Evolutionary conservation across 2,797 vertebrate species (phyloP).

Genomic region (Leuciscus waleckii): DNA sequence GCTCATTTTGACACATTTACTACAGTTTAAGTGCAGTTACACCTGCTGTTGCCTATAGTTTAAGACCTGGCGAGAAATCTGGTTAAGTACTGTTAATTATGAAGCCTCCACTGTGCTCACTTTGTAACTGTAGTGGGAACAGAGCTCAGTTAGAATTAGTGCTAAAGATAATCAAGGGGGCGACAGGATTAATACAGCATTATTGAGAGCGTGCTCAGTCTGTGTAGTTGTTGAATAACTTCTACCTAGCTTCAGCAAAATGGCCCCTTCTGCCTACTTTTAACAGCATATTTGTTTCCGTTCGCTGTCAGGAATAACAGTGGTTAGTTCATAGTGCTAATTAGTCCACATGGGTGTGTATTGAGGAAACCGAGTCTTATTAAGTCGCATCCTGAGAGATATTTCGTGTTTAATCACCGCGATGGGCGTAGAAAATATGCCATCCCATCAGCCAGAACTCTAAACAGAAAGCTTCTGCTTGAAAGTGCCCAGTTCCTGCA

Average conservation of each 20-base stretch:
- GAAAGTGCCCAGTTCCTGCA: background rate
- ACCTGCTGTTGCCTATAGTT: background rate
- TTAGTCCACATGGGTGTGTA: slow-evolving; percentile 35
- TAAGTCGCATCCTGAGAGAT: slow-evolving; percentile 2
- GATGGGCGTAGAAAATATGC: slow-evolving; percentile 8
- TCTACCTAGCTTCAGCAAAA: background rate
- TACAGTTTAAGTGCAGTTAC: background rate
- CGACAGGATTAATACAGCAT: slow-evolving; percentile 15
- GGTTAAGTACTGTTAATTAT: slow-evolving; percentile 12
- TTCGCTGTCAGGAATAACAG: slow-evolving; percentile 30
- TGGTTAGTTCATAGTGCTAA: slow-evolving; percentile 29
- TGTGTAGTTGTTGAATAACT: slow-evolving; percentile 12
- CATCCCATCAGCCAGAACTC: slow-evolving; percentile 5
- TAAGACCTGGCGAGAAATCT: slow-evolving; percentile 2
- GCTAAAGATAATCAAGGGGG: background rate
- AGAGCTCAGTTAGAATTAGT: background rate
- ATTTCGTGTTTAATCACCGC: slow-evolving; percentile 28
- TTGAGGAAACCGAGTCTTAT: slow-evolving; percentile 17
- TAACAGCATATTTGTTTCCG: slow-evolving; percentile 10
- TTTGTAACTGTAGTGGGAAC: background rate
- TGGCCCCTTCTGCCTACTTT: slow-evolving; percentile 23
- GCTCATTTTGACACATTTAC: background rate
- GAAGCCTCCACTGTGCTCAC: background rate
- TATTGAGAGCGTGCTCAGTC: background rate
- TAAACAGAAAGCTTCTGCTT: slow-evolving; percentile 7